A percentile compares a stretch with the other conserved stretches of the same genome.
Conservation (phyloP, 2,888 invertebrate genomes). For the Allolobophora icterica region DNA sequence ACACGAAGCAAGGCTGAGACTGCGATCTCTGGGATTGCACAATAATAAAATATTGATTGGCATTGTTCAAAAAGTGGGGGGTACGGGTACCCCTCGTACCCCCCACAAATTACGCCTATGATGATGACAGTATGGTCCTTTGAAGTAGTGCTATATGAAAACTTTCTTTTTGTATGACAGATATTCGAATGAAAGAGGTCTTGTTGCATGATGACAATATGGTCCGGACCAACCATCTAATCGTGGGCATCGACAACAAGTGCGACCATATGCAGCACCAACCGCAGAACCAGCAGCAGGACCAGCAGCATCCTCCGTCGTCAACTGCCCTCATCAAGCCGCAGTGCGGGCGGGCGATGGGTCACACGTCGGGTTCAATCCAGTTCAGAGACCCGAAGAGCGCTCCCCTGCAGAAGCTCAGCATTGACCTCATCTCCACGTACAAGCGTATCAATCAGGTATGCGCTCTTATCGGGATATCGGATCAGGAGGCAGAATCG, state of each 20-base stretch:
- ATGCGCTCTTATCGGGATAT: conserved; percentile 50
- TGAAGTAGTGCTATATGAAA: not conserved
- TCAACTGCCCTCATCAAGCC: not conserved
- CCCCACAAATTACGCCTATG: too few relatives aligned
- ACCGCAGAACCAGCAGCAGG: not conserved
- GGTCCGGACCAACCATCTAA: conserved; percentile 25
- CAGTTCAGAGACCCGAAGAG: conserved; percentile 56
- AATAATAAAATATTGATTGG: too few relatives aligned
- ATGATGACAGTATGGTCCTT: too few relatives aligned
- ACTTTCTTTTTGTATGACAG: not conserved
- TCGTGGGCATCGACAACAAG: not conserved
- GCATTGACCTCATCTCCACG: conserved; percentile 99
- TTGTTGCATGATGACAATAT: conserved; percentile 22
- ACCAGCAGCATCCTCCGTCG: not conserved
- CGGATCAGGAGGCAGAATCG: not conserved
- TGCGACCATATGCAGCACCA: conserved; percentile 23
- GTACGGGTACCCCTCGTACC: too few relatives aligned
- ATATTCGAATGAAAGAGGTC: not conserved
- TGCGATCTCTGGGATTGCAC: too few relatives aligned
- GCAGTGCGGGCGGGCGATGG: not conserved
- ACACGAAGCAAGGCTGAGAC: too few relatives aligned
- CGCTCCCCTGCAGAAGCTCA: conserved; percentile 88
- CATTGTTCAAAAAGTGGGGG: too few relatives aligned
- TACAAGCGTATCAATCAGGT: conserved; percentile 99
- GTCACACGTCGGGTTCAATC: not conserved